Percentiles rank a stretch among this genome's conserved stretches.
Conservation (phyloP, 1,140 invertebrate genomes). For the Drosophila lacertosa region DNA sequence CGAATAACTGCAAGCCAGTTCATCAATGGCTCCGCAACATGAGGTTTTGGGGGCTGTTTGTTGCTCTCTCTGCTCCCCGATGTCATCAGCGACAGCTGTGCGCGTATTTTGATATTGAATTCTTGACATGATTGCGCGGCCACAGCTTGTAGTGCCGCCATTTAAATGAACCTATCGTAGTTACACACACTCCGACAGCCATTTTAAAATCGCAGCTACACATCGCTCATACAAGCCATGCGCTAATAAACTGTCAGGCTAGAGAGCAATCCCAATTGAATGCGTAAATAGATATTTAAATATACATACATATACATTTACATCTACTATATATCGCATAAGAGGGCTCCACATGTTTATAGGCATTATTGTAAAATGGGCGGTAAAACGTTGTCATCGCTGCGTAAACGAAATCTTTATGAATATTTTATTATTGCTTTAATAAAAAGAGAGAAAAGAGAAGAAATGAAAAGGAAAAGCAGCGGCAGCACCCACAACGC, state of each 20-base stretch:
- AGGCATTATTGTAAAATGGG: conserved; percentile 60
- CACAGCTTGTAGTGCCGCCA: conserved; percentile 66
- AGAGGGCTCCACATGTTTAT: conserved; percentile 30
- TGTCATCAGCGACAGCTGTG: conserved; percentile 77
- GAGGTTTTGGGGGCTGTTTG: conserved; percentile 8
- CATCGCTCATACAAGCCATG: conserved; percentile 51
- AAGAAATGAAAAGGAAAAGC: background rate
- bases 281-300: conserved; percentile 29
- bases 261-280: background rate
- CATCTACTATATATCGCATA: background rate
- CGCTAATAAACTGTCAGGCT: conserved; percentile 51
- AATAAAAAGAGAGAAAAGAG: conserved; percentile 58
- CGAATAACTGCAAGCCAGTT: conserved; percentile 49
- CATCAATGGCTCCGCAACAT: conserved; percentile 62
- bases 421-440: conserved; percentile 80
- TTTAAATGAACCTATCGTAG: conserved; percentile 60
- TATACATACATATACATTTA: conserved; percentile 21
- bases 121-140: conserved; percentile 76
- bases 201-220: conserved; percentile 40
- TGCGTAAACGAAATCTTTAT: conserved; percentile 74
- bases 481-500: background rate
- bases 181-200: conserved; percentile 25
- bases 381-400: conserved; percentile 50
- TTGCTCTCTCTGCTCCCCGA: conserved; percentile 44
- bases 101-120: conserved; percentile 76